A percentile compares a stretch with the other conserved stretches of the same genome.
Conservation (phyloP, 1,140 invertebrate genomes). For the Bombyx mori region DNA sequence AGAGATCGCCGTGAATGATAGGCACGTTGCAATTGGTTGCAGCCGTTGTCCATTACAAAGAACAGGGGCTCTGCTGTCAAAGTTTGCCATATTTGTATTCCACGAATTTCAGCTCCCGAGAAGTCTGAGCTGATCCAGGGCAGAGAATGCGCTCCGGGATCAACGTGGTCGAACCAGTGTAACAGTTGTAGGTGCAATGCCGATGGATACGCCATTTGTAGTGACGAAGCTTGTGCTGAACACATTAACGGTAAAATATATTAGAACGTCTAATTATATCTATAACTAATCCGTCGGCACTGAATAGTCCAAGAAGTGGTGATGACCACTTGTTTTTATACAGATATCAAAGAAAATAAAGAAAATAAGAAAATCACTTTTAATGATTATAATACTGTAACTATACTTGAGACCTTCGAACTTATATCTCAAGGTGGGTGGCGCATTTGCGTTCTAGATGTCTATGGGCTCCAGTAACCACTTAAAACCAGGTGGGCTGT, state of each 20-base stretch:
- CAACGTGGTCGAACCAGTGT: constrained; percentile 52
- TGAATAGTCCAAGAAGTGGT: not conserved
- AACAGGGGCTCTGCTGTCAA: no score
- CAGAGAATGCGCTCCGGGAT: constrained; percentile 45
- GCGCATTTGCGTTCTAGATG: no score
- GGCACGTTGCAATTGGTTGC: not conserved
- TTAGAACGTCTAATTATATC: not conserved
- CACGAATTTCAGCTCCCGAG: not conserved
- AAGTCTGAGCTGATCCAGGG: constrained; percentile 17
- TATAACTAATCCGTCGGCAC: not conserved
- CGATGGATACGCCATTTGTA: constrained; percentile 39
- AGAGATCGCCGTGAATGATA: no score
- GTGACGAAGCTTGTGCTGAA: constrained; percentile 24
- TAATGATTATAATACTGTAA: not conserved
- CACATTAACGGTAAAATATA: constrained; percentile 21
- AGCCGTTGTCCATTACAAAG: not conserved
- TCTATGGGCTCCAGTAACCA: no score
- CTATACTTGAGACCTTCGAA: no score
- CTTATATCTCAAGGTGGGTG: no score
- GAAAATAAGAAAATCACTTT: not conserved
- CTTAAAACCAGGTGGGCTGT: no score
- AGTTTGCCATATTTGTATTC: not conserved
- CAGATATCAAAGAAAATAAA: not conserved
- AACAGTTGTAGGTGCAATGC: constrained; percentile 48
- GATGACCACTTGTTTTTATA: not conserved